Evolutionary conservation across 2,797 vertebrate genomes (phyloP), one percentile per base, ranked within the genome.

Genomic region (Tinamus major): DNA sequence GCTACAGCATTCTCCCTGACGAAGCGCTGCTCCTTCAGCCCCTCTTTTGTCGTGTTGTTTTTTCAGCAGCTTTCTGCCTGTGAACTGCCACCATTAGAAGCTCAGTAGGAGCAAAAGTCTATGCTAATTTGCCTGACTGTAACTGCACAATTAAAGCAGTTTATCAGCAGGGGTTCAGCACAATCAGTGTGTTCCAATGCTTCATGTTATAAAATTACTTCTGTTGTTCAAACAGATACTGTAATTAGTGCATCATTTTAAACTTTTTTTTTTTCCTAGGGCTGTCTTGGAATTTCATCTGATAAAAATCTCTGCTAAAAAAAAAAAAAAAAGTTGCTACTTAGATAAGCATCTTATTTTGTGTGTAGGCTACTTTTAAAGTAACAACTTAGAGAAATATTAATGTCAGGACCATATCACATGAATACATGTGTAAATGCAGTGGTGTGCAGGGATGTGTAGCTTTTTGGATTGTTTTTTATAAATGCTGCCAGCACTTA

Each of bases 181-280:
- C 95, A 97, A 87, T 97, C 96, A 96, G 64, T 95, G 94, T 97
- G 93, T 94, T 96, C 94, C 33, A 44, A 92, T 93, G 96, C 96
- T 96, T 96, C 94, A 29, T 96, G 95, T 94, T 97, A 94, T 53
- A 96, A 93, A 96, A 97, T 97, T 96, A 95, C 91, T 96, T 96
- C 75, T 97, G 94, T 97, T 97, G 95, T 97, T 97, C 91, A 97
- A 96, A 97, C 95, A 97, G 93, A 94, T 96, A 93, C 75, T 96
- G 84, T 94, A 97, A 96, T 97, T 97, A 97, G 93, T 96, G 71
- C 85, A 92, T 96, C 79, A 91, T 96, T 96, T 96, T 89, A 92
- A 96, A 95, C 94, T 68, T 65, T 6, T 90, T 93, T 96, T 94
- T 81, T 78, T 94, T 82, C 83, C 31, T 44, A 37, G 58, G 44